These are phyloP conservation scores for Oryzias curvinotus DNA, from an alignment of 2,113 vertebrate genomes.

Conservation along the genomic window DNA sequence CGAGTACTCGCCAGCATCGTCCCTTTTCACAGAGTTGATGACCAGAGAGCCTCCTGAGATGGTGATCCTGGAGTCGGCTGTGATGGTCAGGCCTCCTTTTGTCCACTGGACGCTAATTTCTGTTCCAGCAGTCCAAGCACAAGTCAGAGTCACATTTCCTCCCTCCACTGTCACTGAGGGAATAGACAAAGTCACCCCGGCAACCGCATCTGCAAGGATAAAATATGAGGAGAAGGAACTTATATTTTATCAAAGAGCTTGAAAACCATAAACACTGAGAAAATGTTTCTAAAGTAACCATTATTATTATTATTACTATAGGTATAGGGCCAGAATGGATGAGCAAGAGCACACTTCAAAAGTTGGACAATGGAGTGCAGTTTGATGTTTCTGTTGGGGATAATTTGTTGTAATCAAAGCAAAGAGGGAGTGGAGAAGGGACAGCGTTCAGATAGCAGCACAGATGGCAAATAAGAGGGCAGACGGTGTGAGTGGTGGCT, in stretches of 20 bases:
- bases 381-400: slow-evolving; percentile 59
- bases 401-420: slow-evolving; percentile 69
- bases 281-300: slow-evolving; percentile 9
- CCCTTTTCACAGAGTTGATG: slow-evolving; percentile 64
- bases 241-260: slow-evolving; percentile 1
- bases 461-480: slow-evolving; percentile 69
- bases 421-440: slow-evolving; percentile 48
- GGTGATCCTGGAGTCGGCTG: slow-evolving; percentile 55
- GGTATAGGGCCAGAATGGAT: neutral
- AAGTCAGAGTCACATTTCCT: slow-evolving; percentile 67
- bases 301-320: neutral
- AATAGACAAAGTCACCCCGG: slow-evolving; percentile 51
- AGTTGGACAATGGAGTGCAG: slow-evolving; percentile 43
- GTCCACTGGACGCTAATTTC: slow-evolving; percentile 63
- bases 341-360: slow-evolving; percentile 29
- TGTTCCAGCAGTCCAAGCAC: slow-evolving; percentile 64
- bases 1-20: slow-evolving; percentile 69
- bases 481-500: slow-evolving; percentile 58
- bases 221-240: neutral
- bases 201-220: slow-evolving; percentile 59
- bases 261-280: neutral
- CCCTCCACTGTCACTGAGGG: slow-evolving; percentile 68
- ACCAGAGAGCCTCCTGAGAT: slow-evolving; percentile 63
- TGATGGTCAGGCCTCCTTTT: slow-evolving; percentile 55
- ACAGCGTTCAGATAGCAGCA: slow-evolving; percentile 51